Conservation (phyloP, 2,113 vertebrate species). For the Micronycteris hirsuta region DNA sequence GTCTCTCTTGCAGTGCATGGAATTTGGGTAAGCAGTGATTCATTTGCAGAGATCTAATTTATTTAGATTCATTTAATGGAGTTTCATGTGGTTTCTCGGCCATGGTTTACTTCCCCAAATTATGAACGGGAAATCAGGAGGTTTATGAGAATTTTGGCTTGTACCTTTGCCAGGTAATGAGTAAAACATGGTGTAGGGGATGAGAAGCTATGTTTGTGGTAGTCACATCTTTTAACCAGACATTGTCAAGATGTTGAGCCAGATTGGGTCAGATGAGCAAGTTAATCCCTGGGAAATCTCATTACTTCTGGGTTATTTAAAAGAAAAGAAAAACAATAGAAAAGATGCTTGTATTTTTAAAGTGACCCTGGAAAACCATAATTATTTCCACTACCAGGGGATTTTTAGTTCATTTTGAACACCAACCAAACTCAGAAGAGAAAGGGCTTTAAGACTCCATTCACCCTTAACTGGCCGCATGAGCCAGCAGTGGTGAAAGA, state of each 20-base stretch:
- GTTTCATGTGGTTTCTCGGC: conserved; percentile 53
- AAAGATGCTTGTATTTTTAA: conserved; percentile 52
- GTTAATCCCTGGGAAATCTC: conserved; percentile 50
- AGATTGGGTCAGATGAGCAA: conserved; percentile 57
- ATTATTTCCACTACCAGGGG: conserved; percentile 38
- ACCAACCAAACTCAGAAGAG: conserved; percentile 5
- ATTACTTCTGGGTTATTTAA: conserved; percentile 52
- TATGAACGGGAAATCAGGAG: conserved; percentile 61
- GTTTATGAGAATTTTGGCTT: conserved; percentile 71
- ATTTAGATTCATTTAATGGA: conserved; percentile 70
- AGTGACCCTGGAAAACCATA: conserved; percentile 25
- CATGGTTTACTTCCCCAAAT: conserved; percentile 66
- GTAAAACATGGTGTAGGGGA: conserved; percentile 61
- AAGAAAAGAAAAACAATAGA: conserved; percentile 40
- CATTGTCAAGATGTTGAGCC: conserved; percentile 34
- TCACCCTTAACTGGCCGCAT: background rate
- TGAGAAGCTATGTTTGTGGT: conserved; percentile 34
- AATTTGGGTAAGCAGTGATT: conserved; percentile 56
- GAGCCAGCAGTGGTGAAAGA: background rate
- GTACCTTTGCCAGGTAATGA: conserved; percentile 72
- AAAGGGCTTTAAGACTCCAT: background rate
- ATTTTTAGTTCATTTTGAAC: background rate
- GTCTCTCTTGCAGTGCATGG: conserved; percentile 55
- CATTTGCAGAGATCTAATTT: conserved; percentile 60
- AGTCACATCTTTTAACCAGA: conserved; percentile 63